phyloP scores from a whole-genome alignment of 2,797 vertebrate genomes.

The Pipistrellus pygmaeus region DNA sequence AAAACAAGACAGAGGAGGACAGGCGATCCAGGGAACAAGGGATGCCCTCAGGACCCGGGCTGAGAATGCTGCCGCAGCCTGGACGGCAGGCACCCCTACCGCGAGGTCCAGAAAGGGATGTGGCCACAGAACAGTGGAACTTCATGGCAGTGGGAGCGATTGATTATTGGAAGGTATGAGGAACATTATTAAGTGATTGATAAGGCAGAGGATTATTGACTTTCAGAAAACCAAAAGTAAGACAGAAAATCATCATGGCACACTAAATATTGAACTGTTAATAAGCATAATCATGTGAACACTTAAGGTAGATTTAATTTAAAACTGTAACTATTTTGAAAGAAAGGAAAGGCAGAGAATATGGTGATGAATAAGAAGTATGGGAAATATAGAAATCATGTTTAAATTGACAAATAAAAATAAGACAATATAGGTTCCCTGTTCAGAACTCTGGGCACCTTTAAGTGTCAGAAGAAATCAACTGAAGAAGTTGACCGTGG shows the following conservation, averaged over 20 bases:
- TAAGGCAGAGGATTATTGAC: not conserved
- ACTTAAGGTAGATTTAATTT: not conserved
- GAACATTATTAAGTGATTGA: not conserved
- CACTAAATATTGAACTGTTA: not conserved
- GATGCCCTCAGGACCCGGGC: no score
- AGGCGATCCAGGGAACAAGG: not conserved
- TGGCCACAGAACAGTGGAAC: not conserved
- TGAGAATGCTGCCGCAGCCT: not conserved
- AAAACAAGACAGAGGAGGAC: not conserved
- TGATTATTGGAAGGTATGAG: not conserved
- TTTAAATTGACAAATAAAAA: not conserved
- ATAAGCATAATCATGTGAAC: not conserved
- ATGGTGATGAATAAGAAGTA: not conserved
- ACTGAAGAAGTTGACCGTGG: not conserved
- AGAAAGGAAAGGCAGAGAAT: not conserved
- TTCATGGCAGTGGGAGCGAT: not conserved
- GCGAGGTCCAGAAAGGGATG: not conserved
- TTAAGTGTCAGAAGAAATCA: not conserved
- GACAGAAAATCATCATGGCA: not conserved
- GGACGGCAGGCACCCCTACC: not conserved
- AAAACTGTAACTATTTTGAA: not conserved
- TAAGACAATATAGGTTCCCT: not conserved
- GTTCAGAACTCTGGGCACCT: not conserved
- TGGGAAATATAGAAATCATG: not conserved
- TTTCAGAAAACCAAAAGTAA: not conserved